Conservation (phyloP, 2,113 vertebrate genomes). For the Dicentrarchus labrax region DNA sequence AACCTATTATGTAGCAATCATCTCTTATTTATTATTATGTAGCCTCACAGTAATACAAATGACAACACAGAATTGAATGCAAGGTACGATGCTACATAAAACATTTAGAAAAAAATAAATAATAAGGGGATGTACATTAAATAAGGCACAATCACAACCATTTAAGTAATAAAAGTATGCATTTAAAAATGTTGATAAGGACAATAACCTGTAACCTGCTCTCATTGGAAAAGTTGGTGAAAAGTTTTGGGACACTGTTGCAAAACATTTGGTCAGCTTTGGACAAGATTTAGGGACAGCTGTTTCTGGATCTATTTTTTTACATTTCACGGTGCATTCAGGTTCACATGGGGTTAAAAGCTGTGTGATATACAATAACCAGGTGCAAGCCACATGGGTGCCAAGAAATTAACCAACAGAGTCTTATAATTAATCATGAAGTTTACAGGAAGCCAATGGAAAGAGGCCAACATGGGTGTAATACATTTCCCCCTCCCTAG, state of each 20-base stretch:
- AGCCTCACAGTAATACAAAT: not conserved
- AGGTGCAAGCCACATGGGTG: constrained; percentile 58
- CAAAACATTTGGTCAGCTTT: not conserved
- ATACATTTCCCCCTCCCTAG: constrained; percentile 23
- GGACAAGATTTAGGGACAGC: constrained; percentile 20
- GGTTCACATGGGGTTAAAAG: constrained; percentile 61
- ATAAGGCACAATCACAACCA: not conserved
- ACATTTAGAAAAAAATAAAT: not conserved
- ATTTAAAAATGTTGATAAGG: not conserved
- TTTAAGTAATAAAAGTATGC: not conserved
- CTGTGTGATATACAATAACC: constrained; percentile 39
- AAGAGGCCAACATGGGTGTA: constrained; percentile 37
- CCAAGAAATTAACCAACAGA: constrained; percentile 57
- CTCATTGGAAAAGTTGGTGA: not conserved
- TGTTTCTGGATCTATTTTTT: constrained; percentile 27
- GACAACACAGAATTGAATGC: not conserved
- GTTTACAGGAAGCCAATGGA: constrained; percentile 63
- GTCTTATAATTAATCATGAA: constrained; percentile 58
- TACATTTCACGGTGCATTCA: constrained; percentile 24
- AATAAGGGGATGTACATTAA: not conserved
- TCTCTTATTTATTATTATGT: not conserved
- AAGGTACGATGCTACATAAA: not conserved
- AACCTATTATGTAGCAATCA: not conserved
- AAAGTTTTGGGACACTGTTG: not conserved
- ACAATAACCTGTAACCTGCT: not conserved